phyloP scores from a whole-genome alignment of 1,140 invertebrate genomes.

The Pseudobourletiella spinata region DNA sequence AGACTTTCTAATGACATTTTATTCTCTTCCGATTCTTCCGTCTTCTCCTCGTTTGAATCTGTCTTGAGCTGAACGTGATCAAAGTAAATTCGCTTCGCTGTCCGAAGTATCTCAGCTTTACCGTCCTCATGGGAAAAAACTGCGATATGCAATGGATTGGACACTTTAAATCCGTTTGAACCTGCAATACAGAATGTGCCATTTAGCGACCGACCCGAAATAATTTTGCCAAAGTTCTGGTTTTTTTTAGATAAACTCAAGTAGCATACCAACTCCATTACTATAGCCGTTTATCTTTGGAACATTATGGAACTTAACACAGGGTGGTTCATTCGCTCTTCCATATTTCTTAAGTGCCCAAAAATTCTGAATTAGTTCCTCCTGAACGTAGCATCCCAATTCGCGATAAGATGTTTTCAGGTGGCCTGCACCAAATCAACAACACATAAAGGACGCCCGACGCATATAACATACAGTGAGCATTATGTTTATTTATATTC shows the following conservation, averaged over 20 bases:
- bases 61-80: slow-evolving; percentile 1
- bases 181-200: slow-evolving; percentile 11
- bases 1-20: not conserved
- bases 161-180: slow-evolving; percentile 12
- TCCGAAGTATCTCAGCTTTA: slow-evolving; percentile 17
- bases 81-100: slow-evolving; percentile 15
- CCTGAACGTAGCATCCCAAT: slow-evolving; percentile 21
- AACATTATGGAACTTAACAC: slow-evolving; percentile 27
- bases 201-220: too few species aligned
- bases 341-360: slow-evolving; percentile 20
- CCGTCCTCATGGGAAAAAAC: slow-evolving; percentile 27
- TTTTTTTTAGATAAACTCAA: not conserved
- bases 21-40: not conserved
- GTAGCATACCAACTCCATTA: slow-evolving; percentile 10
- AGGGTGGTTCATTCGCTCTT: slow-evolving; percentile 8
- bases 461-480: too few species aligned
- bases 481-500: not conserved
- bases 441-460: too few species aligned
- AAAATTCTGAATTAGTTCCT: slow-evolving; percentile 26
- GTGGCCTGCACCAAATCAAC: slow-evolving; percentile 13
- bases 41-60: not conserved
- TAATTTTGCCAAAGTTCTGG: not conserved
- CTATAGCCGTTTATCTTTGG: slow-evolving; percentile 12
- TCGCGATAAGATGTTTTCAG: slow-evolving; percentile 21
- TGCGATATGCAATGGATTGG: slow-evolving; percentile 13